Conservation (phyloP, 2,888 invertebrate genomes). For the Catocala sponsa region DNA sequence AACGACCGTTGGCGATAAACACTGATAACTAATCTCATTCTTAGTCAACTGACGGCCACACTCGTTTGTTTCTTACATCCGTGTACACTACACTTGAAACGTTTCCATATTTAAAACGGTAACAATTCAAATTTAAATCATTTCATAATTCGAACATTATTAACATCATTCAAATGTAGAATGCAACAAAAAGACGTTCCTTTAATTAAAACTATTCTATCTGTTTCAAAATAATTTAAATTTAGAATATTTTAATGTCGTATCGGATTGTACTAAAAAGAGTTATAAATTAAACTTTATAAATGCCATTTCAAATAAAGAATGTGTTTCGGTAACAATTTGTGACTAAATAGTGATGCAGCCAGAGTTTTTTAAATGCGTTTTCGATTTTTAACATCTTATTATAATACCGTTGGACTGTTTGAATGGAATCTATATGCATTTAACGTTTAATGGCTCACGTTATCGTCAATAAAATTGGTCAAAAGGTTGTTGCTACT, state of each 20-base stretch:
- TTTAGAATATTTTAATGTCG: constrained; percentile 15
- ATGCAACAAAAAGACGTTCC: background rate
- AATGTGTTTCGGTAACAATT: constrained; percentile 31
- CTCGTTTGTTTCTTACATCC: constrained; percentile 73
- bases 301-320: constrained; percentile 34
- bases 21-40: constrained; percentile 84
- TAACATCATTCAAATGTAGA: constrained; percentile 11
- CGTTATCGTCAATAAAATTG: constrained; percentile 50
- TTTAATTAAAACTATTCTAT: constrained; percentile 24
- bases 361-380: constrained; percentile 53
- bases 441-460: constrained; percentile 42
- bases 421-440: constrained; percentile 42
- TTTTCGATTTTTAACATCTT: constrained; percentile 47
- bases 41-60: constrained; percentile 72
- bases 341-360: constrained; percentile 40
- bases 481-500: constrained; percentile 22
- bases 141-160: background rate
- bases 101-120: constrained; percentile 15
- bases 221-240: constrained; percentile 26
- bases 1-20: constrained; percentile 81
- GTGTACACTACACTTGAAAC: constrained; percentile 49
- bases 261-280: constrained; percentile 14
- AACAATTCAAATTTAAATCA: constrained; percentile 8
- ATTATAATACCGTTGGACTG: constrained; percentile 44
- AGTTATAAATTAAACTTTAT: constrained; percentile 24